Base-by-base conservation (phyloP, 1,140 invertebrate genomes). In the Hycleus phaleratus region DNA sequence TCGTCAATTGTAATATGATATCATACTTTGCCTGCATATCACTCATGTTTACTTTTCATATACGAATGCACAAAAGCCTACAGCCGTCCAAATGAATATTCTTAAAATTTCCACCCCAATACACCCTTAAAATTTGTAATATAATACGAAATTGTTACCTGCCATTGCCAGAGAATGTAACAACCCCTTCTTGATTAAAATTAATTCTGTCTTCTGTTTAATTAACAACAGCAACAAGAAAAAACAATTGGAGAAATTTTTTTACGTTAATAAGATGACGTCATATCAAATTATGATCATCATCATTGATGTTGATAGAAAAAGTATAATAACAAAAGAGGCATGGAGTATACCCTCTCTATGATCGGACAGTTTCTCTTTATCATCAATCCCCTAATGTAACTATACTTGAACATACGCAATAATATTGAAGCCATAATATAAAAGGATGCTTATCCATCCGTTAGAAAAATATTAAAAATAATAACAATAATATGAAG, bases 1-100 rank as follows among this genome's bases (percentile, higher is more conserved):
- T 32, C 32, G 7, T 55, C 56, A 55, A 67, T 65, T 64, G 65
- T 62, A 67, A 67, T 58, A 63, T 58, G 65, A 67, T 67, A 66
- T 64, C 64, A 57, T 64, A 60, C 59, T 67, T 67, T 58, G 53
- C 46, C 61, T 63, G 58, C 58, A 67, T 42, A 64, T 62, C 60
- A 60, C 59, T 61, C 46, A 32, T 67, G 65, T 67, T 67, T 67
- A 67, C 65, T 64, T 67, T 67, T 65, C 65, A 67, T 67, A 67
- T 67, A 48, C 63, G 63, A 65, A 61, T 67, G 65, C 62, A 65
- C 58, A 62, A 62, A 32, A 59, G 65, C 59, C 42, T 55, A 11
- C 50, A 64, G 56, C 62, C 53, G 61, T 11, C 53, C 61, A 63
- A 11, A 55, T 47, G 45, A 55, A 38, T 55, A 11, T 39, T 51